Evolutionary conservation across 2,888 invertebrate species (phyloP).

Genomic region (Scaptodrosophila latifasciaeformis): DNA sequence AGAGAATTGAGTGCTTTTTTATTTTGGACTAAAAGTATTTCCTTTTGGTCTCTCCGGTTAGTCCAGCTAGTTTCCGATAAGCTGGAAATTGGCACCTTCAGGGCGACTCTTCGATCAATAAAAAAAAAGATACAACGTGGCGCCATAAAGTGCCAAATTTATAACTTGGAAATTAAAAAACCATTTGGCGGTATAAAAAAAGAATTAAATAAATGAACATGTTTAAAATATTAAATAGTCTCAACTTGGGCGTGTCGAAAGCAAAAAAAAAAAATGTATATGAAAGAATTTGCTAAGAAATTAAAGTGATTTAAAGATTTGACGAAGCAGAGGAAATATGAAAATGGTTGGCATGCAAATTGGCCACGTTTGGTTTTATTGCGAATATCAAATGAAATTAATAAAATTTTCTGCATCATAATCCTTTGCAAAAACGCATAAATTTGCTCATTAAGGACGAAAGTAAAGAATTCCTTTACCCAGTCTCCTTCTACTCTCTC

Average conservation of each 20-base stretch:
- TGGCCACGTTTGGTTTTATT: conserved; percentile 49
- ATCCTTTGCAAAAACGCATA: conserved; percentile 66
- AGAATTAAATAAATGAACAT: conserved; percentile 13
- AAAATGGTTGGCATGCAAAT: conserved; percentile 38
- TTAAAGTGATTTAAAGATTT: conserved; percentile 58
- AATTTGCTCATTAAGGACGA: conserved; percentile 61
- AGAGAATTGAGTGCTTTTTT: no score
- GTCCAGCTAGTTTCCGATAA: no score
- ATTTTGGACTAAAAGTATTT: no score
- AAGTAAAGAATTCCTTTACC: conserved; percentile 4
- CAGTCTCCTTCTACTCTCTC: not conserved
- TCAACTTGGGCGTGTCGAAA: conserved; percentile 42
- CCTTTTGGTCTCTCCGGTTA: no score
- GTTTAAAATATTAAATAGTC: not conserved
- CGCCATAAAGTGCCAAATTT: conserved; percentile 52
- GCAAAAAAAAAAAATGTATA: not conserved
- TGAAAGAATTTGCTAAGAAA: conserved; percentile 7
- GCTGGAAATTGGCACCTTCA: no score
- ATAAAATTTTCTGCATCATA: conserved; percentile 70
- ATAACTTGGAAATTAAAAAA: conserved; percentile 56
- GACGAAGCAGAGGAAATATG: conserved; percentile 24
- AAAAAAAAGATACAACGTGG: no score
- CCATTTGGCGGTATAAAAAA: conserved; percentile 28
- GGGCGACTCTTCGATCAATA: no score
- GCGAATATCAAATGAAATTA: conserved; percentile 67